phyloP scores from a whole-genome alignment of 2,888 invertebrate species.

The Stegophylla sp. region DNA sequence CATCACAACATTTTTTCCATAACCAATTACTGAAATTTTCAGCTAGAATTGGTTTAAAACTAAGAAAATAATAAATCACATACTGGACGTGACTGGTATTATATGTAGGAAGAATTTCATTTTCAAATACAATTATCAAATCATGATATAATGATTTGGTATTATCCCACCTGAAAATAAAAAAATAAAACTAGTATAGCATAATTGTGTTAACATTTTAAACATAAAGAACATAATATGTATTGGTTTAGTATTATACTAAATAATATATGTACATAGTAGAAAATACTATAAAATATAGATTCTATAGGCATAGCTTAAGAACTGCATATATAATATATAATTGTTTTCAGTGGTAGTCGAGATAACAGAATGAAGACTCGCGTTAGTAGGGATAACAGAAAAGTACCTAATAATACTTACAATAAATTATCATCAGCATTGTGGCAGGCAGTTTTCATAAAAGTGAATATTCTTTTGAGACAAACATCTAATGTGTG shows the following conservation, averaged over 20 bases:
- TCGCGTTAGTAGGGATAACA: too few species aligned
- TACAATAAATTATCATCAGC: conserved; percentile 64
- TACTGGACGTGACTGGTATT: conserved; percentile 82
- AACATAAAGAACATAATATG: too few species aligned
- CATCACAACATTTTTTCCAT: conserved; percentile 77
- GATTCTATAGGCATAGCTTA: background rate
- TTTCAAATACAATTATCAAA: conserved; percentile 71
- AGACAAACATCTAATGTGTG: conserved; percentile 80
- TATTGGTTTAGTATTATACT: too few species aligned
- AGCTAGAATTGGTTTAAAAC: conserved; percentile 70
- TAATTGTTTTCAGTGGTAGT: too few species aligned
- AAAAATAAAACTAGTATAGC: background rate
- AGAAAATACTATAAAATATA: too few species aligned
- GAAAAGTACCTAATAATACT: background rate
- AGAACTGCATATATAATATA: too few species aligned
- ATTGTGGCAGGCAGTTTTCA: conserved; percentile 70
- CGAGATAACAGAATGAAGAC: too few species aligned
- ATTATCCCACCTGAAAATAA: conserved; percentile 68
- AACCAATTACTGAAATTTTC: conserved; percentile 75
- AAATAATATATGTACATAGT: too few species aligned
- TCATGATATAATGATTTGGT: conserved; percentile 70
- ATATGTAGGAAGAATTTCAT: conserved; percentile 81
- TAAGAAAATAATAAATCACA: conserved; percentile 76
- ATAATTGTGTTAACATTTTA: background rate
- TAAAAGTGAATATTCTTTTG: conserved; percentile 75